Percentiles rank a stretch among this genome's conserved stretches.
phyloP scores from a whole-genome alignment of 2,888 invertebrate species.

The Phyllotreta cruciferae region DNA sequence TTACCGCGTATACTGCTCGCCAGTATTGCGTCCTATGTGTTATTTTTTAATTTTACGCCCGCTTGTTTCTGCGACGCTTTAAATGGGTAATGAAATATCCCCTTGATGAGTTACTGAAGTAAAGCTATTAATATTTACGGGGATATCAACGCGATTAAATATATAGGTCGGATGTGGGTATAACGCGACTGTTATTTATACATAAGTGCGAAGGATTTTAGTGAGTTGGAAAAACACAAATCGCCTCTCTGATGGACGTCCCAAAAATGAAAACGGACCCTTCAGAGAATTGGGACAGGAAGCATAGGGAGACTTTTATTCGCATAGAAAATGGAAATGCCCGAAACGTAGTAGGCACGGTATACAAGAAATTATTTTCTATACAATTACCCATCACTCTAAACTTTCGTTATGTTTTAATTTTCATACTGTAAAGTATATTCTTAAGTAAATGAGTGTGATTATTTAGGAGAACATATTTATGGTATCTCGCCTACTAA shows the following conservation, averaged over 20 bases:
- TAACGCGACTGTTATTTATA: slow-evolving; percentile 1
- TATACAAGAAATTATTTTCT: not conserved
- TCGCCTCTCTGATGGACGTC: slow-evolving; percentile 2
- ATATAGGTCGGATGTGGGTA: not conserved
- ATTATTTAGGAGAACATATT: not conserved
- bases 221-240: slow-evolving; percentile 7
- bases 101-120: no score
- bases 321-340: slow-evolving; percentile 11
- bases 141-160: no score
- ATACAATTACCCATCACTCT: not conserved
- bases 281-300: not conserved
- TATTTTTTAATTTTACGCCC: no score
- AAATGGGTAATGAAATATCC: no score
- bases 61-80: no score
- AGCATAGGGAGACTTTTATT: slow-evolving; percentile 8
- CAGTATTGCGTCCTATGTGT: no score
- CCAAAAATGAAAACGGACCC: slow-evolving; percentile 6
- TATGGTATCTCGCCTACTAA: not conserved
- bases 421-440: not conserved
- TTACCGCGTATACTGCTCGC: no score
- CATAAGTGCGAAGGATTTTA: slow-evolving; percentile 5
- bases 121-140: no score
- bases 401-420: not conserved
- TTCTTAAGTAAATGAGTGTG: not conserved
- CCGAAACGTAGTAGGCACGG: not conserved